Evolutionary conservation across 2,888 invertebrate species (phyloP).

Genomic region (Polietes domitor): DNA sequence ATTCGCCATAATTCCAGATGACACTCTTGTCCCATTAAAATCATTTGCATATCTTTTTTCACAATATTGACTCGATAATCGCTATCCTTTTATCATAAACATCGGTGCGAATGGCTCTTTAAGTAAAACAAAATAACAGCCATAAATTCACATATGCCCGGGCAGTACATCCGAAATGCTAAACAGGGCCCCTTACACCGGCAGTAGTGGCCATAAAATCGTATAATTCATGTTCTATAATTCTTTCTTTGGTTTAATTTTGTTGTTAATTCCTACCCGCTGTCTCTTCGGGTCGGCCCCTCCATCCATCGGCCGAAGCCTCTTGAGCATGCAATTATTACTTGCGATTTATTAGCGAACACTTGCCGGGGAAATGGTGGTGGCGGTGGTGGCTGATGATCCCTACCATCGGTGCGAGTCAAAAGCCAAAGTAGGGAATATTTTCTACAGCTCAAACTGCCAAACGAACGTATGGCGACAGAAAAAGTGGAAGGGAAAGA

Average conservation of each 20-base stretch:
- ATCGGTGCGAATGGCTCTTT: conserved; percentile 16
- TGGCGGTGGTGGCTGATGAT: conserved; percentile 35
- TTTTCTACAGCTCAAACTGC: conserved; percentile 20
- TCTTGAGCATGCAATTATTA: conserved; percentile 53
- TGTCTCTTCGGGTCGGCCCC: background rate
- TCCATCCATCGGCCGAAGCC: conserved; percentile 21
- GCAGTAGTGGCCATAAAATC: conserved; percentile 52
- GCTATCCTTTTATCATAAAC: conserved; percentile 23
- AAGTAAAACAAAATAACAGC: background rate
- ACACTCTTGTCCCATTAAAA: conserved; percentile 21
- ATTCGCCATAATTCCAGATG: background rate
- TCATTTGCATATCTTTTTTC: conserved; percentile 22
- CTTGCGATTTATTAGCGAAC: conserved; percentile 62
- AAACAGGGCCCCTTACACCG: background rate
- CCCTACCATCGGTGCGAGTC: conserved; percentile 41
- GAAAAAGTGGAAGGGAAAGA: background rate
- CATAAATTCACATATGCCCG: conserved; percentile 7
- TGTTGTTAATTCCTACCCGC: conserved; percentile 31
- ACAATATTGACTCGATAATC: conserved; percentile 15
- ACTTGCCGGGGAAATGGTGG: conserved; percentile 33
- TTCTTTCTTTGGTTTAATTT: conserved; percentile 58
- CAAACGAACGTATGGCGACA: background rate
- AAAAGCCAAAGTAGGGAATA: conserved; percentile 52
- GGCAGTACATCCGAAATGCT: background rate
- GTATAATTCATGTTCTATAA: conserved; percentile 65